Conservation (phyloP, 2,797 vertebrate genomes). For the Poeciliopsis gracilis region DNA sequence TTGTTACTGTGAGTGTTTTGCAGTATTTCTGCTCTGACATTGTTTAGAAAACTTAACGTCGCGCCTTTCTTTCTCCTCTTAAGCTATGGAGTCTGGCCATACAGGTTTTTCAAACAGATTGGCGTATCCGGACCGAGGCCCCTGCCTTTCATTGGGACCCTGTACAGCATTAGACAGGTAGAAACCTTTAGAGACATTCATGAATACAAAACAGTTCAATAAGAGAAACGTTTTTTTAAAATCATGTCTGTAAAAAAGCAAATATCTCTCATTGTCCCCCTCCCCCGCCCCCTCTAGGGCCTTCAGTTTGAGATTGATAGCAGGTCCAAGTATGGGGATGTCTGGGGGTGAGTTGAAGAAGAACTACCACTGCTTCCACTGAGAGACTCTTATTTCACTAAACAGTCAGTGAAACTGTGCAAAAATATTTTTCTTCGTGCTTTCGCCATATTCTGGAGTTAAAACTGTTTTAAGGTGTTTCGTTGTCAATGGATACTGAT, state of each 20-base stretch:
- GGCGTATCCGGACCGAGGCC: conserved; percentile 75
- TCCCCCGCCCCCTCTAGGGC: conserved; percentile 52
- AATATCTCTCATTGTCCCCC: not conserved
- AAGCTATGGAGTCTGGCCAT: conserved; percentile 77
- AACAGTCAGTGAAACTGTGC: no score
- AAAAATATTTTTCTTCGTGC: not conserved
- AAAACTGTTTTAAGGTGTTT: not conserved
- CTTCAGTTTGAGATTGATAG: conserved; percentile 61
- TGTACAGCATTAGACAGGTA: conserved; percentile 39
- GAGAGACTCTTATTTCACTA: not conserved
- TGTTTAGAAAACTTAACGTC: not conserved
- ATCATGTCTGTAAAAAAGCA: not conserved
- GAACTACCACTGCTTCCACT: not conserved
- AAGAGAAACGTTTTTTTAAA: not conserved
- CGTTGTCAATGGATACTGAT: not conserved
- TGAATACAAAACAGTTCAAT: not conserved
- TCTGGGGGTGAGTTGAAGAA: conserved; percentile 79
- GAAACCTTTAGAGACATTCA: not conserved
- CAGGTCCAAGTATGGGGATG: conserved; percentile 73
- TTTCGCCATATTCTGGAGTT: not conserved
- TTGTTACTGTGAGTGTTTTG: conserved; percentile 66
- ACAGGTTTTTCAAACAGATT: conserved; percentile 66
- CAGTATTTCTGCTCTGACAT: not conserved
- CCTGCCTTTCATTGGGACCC: conserved; percentile 72
- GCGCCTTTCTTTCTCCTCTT: not conserved